Conservation (phyloP, 2,888 invertebrate genomes). For the Microctonus hyperodae region DNA sequence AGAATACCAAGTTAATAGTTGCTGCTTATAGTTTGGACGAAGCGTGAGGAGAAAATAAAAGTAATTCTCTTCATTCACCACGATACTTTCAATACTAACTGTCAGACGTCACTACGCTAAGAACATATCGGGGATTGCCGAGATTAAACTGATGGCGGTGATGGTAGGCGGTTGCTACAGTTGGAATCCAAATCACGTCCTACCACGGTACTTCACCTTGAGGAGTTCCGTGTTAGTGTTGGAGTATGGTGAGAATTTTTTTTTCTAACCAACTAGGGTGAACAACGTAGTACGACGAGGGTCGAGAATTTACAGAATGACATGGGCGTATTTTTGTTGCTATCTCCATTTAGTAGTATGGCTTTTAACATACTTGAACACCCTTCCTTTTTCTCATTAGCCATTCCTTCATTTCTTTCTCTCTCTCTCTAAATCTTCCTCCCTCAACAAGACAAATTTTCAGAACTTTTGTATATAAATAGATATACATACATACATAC, state of each 20-base stretch:
- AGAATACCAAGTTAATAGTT: neutral
- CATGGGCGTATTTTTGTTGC: neutral
- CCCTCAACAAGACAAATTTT: neutral
- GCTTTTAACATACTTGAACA: neutral
- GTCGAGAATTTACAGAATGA: neutral
- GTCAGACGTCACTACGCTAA: neutral
- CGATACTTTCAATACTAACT: conserved; percentile 2
- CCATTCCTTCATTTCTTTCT: neutral
- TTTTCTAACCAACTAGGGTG: neutral
- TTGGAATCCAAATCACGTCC: neutral
- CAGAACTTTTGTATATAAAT: neutral
- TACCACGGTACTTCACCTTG: neutral
- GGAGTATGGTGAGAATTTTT: neutral
- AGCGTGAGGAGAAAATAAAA: neutral
- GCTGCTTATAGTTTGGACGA: neutral
- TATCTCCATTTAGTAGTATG: neutral
- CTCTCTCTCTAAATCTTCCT: neutral
- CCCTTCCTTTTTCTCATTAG: neutral
- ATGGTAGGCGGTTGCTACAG: neutral
- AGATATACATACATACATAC: neutral
- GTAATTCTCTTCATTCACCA: neutral
- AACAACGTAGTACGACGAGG: neutral
- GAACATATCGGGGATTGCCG: neutral
- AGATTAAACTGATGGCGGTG: conserved; percentile 2
- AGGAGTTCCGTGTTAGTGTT: neutral